A percentile compares a stretch with the other conserved stretches of the same genome.
These are phyloP conservation scores for Nezara viridula DNA, from an alignment of 2,888 invertebrate species.

Conservation along the genomic window DNA sequence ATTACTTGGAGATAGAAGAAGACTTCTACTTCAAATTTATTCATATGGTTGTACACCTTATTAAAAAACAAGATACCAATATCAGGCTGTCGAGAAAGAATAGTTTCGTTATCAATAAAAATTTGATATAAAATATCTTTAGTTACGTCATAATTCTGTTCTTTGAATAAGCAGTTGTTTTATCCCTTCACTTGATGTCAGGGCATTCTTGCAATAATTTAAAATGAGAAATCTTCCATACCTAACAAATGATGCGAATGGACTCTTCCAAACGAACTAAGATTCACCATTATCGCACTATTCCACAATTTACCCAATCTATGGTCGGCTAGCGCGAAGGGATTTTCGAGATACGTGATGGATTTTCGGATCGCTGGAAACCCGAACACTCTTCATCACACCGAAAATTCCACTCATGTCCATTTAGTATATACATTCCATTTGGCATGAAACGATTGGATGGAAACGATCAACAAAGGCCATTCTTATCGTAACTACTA, in stretches of 20 bases:
- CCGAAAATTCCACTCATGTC: neutral
- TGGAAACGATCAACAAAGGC: neutral
- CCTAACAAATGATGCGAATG: neutral
- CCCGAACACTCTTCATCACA: neutral
- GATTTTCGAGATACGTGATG: too few species aligned
- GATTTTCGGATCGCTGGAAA: neutral
- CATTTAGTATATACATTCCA: neutral
- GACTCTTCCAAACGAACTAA: neutral
- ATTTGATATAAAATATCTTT: too few species aligned
- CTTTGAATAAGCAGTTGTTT: too few species aligned
- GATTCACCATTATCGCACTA: neutral
- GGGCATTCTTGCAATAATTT: too few species aligned
- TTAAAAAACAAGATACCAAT: too few species aligned
- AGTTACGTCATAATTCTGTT: too few species aligned
- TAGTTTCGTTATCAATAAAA: too few species aligned
- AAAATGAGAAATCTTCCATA: neutral
- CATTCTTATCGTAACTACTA: neutral
- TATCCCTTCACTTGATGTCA: too few species aligned
- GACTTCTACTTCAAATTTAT: too few species aligned
- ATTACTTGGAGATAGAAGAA: too few species aligned
- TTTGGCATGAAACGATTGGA: neutral
- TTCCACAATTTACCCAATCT: neutral
- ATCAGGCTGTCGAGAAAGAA: too few species aligned
- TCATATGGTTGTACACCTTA: too few species aligned
- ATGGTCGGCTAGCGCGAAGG: neutral